Percentiles rank a stretch among this genome's conserved stretches.
These are phyloP conservation scores for Craseonycteris thonglongyai DNA, from an alignment of 2,113 vertebrate genomes.

Conservation along the genomic window DNA sequence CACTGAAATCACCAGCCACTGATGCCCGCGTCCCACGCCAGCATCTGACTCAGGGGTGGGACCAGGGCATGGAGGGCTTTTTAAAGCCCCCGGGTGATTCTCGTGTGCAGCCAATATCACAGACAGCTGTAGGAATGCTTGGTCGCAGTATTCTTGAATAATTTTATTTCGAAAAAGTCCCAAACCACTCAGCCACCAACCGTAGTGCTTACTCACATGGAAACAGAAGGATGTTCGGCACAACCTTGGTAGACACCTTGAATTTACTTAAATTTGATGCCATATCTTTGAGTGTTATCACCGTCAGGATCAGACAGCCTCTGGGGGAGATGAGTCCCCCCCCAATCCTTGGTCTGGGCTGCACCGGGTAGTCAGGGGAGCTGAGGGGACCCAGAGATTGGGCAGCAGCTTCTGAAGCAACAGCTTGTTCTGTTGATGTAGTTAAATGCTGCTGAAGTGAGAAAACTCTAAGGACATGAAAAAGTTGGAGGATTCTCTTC, in stretches of 20 bases:
- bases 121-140: not conserved
- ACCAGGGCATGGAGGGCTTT: not conserved
- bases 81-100: not conserved
- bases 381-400: not conserved
- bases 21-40: accelerated
- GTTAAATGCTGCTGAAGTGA: not conserved
- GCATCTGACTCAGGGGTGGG: not conserved
- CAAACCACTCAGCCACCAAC: not conserved
- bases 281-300: not conserved
- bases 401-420: not conserved
- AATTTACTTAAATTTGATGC: not conserved
- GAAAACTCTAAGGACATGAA: not conserved
- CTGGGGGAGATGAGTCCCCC: too few relatives aligned
- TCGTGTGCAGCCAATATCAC: not conserved
- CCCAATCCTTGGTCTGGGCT: too few relatives aligned
- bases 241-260: accelerated
- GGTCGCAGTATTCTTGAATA: not conserved
- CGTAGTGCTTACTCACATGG: not conserved
- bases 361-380: not conserved
- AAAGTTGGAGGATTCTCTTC: not conserved
- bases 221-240: not conserved
- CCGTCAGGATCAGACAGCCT: not conserved
- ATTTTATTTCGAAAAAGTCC: not conserved
- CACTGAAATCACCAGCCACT: not conserved
- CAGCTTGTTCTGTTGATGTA: not conserved